Conservation (phyloP, 2,888 invertebrate genomes). For the Prostheceraeus crozeri region DNA sequence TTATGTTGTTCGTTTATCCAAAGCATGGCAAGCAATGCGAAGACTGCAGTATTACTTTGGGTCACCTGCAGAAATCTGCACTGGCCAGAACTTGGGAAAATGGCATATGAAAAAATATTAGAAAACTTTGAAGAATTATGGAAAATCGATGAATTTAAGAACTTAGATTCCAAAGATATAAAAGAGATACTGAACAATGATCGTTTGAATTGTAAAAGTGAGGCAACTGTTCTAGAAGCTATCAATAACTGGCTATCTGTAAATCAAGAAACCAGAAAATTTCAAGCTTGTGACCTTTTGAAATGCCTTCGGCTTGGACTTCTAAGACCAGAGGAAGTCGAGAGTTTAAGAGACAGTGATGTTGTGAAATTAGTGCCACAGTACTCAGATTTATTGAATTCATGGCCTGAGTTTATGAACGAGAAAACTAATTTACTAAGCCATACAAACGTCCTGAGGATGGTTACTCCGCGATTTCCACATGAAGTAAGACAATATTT, state of each 20-base stretch:
- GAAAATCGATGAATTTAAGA: slow-evolving; percentile 17
- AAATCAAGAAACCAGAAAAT: not conserved
- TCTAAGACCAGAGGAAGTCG: slow-evolving; percentile 7
- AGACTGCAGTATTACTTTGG: slow-evolving; percentile 30
- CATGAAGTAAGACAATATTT: slow-evolving; percentile 25
- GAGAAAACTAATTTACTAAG: not conserved
- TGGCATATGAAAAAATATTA: slow-evolving; percentile 34
- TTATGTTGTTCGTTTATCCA: slow-evolving; percentile 24
- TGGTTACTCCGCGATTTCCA: not conserved
- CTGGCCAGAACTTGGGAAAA: slow-evolving; percentile 34
- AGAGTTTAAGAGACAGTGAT: no score
- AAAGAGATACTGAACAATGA: slow-evolving; percentile 29
- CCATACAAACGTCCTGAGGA: not conserved
- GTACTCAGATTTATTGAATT: not conserved
- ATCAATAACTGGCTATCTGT: slow-evolving; percentile 12
- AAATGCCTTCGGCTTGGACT: slow-evolving; percentile 25
- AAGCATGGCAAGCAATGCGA: slow-evolving; percentile 23
- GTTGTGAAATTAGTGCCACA: no score
- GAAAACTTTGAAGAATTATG: slow-evolving; percentile 30
- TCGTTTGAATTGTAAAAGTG: slow-evolving; percentile 34
- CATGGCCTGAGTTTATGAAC: not conserved
- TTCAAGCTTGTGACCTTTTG: slow-evolving; percentile 18
- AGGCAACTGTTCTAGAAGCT: slow-evolving; percentile 28
- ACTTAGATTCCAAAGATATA: slow-evolving; percentile 27
- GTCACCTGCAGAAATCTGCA: slow-evolving; percentile 27